Conservation (phyloP, 2,797 vertebrate species). For the Valencia hispanica region DNA sequence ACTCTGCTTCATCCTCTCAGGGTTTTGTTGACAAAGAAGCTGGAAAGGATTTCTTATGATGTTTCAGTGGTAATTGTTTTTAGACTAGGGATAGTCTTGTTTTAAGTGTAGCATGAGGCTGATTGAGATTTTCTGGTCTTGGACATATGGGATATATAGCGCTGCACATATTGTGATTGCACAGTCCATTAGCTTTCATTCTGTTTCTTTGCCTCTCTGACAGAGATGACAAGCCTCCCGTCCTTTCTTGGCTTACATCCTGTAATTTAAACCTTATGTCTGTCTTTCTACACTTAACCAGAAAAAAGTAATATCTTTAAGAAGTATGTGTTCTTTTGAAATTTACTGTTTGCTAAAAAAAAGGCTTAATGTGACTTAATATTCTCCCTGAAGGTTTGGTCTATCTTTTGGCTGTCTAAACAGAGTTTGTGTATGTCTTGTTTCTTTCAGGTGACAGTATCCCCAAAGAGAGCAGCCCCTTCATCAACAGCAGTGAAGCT, state of each 20-base stretch:
- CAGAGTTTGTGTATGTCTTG: slow-evolving; percentile 33
- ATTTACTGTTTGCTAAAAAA: not conserved
- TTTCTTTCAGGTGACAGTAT: slow-evolving; percentile 90
- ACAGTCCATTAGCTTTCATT: slow-evolving; percentile 52
- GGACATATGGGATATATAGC: slow-evolving; percentile 57
- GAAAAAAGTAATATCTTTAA: not conserved
- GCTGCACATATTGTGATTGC: slow-evolving; percentile 52
- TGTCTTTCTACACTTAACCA: slow-evolving; percentile 14
- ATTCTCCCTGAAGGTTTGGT: not conserved
- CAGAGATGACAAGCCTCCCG: slow-evolving; percentile 15
- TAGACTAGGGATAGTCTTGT: slow-evolving; percentile 11
- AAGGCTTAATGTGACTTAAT: not conserved
- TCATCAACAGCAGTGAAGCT: slow-evolving; percentile 96
- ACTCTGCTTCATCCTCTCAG: slow-evolving; percentile 8
- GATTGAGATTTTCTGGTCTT: slow-evolving; percentile 48
- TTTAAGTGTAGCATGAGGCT: slow-evolving; percentile 27
- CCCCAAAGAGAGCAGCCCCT: slow-evolving; percentile 98
- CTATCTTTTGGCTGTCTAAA: slow-evolving; percentile 32
- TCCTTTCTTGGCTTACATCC: slow-evolving; percentile 25
- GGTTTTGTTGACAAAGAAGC: slow-evolving; percentile 21
- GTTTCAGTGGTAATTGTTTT: not conserved
- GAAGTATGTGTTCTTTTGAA: slow-evolving; percentile 15
- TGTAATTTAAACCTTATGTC: slow-evolving; percentile 10
- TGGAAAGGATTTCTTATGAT: slow-evolving; percentile 18
- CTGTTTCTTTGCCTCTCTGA: slow-evolving; percentile 46